Conservation (phyloP, 2,888 invertebrate species). For the Brachyptera putata region DNA sequence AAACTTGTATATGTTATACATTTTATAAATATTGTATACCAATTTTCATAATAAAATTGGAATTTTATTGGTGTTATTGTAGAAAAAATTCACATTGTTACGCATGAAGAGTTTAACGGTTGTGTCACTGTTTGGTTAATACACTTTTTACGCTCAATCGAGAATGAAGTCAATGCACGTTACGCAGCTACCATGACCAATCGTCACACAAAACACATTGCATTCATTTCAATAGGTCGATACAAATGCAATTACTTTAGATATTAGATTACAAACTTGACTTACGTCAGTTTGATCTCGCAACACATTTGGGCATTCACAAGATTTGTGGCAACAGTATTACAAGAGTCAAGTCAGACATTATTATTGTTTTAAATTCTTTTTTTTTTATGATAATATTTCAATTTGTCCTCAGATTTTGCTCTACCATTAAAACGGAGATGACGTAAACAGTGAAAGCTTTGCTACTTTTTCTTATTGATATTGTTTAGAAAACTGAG, state of each 20-base stretch:
- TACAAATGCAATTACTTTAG: background rate
- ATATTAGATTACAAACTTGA: no score
- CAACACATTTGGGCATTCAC: background rate
- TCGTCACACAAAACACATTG: background rate
- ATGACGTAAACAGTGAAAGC: constrained; percentile 20
- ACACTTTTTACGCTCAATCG: background rate
- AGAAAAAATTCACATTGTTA: no score
- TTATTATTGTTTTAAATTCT: background rate
- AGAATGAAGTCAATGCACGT: background rate
- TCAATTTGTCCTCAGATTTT: background rate
- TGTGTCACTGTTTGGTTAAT: no score
- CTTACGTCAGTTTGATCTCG: background rate
- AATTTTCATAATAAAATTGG: no score
- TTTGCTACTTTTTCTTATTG: constrained; percentile 4
- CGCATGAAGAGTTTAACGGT: no score
- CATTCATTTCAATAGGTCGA: background rate
- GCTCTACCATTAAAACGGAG: background rate
- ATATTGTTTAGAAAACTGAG: constrained; percentile 6
- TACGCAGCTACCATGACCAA: background rate
- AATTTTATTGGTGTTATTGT: no score
- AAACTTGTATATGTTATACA: no score
- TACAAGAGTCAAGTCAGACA: background rate
- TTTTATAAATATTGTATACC: no score
- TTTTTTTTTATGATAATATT: no score
- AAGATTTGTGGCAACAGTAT: background rate